Evolutionary conservation across 2,888 invertebrate genomes (phyloP).

Genomic region (Andrena chrysosceles): DNA sequence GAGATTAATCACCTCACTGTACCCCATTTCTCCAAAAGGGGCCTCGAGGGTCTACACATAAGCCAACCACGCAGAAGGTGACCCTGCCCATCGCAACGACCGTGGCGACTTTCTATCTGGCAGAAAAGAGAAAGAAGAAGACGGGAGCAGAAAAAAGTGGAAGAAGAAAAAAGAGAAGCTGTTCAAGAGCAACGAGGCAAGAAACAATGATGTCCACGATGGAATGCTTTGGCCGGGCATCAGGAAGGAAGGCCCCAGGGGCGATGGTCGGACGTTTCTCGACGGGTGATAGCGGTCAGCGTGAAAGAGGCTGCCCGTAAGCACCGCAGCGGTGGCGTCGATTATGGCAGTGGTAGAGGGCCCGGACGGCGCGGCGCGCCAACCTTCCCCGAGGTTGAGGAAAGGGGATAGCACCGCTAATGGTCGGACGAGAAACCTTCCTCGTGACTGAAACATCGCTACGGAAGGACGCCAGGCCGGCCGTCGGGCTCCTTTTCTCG

Average conservation of each 20-base stretch:
- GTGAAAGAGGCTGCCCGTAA: constrained; percentile 2
- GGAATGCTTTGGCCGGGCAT: constrained; percentile 23
- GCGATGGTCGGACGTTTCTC: constrained; percentile 28
- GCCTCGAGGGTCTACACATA: constrained; percentile 1
- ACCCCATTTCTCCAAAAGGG: neutral
- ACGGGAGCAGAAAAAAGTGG: neutral
- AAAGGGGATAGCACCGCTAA: constrained; percentile 69
- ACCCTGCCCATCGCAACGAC: constrained; percentile 34
- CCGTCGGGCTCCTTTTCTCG: constrained; percentile 66
- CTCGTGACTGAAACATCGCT: constrained; percentile 67
- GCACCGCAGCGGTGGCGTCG: neutral
- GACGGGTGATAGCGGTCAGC: neutral
- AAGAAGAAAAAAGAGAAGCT: neutral
- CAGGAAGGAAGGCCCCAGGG: constrained; percentile 38
- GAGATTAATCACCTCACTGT: neutral
- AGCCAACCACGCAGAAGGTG: constrained; percentile 8
- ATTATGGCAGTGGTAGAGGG: constrained; percentile 33
- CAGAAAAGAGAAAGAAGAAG: neutral
- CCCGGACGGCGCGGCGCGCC: neutral
- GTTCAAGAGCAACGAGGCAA: constrained; percentile 33
- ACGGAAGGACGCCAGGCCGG: constrained; percentile 42
- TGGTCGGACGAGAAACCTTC: constrained; percentile 71
- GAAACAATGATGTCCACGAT: constrained; percentile 2
- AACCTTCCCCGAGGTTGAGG: constrained; percentile 68
- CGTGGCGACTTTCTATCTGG: constrained; percentile 47